Evolutionary conservation across 2,113 vertebrate species (phyloP).

Genomic region (Brienomyrus longianalis): DNA sequence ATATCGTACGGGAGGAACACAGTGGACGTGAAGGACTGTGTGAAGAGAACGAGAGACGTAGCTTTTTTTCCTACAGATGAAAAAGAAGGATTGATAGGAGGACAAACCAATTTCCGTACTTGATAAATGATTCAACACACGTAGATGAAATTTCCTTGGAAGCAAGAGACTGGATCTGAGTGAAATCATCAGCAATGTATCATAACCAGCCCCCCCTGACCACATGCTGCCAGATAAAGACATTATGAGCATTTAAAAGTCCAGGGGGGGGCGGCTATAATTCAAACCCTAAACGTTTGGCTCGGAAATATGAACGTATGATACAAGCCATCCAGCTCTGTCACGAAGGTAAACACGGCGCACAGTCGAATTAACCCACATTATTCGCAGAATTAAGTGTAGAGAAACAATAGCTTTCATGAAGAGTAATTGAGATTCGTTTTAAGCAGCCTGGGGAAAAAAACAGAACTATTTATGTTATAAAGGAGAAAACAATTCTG

Average conservation of each 20-base stretch:
- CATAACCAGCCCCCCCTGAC: neutral
- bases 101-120: slow-evolving; percentile 31
- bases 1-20: neutral
- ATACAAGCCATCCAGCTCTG: neutral
- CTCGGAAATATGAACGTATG: neutral
- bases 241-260: slow-evolving; percentile 24
- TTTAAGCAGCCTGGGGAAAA: neutral
- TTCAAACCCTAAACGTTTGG: neutral
- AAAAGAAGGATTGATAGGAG: slow-evolving; percentile 37
- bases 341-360: neutral
- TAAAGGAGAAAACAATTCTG: neutral
- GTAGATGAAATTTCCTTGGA: slow-evolving; percentile 42
- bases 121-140: slow-evolving; percentile 49
- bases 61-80: neutral
- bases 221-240: neutral
- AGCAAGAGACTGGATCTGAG: slow-evolving; percentile 18
- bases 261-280: neutral
- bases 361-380: neutral
- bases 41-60: neutral
- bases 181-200: slow-evolving; percentile 20
- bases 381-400: neutral
- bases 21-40: neutral
- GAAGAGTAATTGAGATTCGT: neutral
- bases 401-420: neutral
- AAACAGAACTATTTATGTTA: neutral